phyloP scores from a whole-genome alignment of 23 tunicate genomes.

The Phallusia fumigata region DNA sequence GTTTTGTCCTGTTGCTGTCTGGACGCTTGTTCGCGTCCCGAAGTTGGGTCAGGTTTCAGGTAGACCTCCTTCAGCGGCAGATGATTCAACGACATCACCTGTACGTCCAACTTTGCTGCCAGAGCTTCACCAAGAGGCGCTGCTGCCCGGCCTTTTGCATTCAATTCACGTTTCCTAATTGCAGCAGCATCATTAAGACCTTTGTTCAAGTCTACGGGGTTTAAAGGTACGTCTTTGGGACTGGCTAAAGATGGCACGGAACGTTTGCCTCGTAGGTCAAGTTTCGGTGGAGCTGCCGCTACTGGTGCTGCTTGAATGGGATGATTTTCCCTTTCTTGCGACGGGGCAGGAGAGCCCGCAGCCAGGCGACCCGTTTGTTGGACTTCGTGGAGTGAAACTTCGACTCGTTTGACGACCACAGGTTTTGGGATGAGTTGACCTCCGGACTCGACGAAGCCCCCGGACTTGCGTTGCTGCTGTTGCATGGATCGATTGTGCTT shows the following conservation, averaged over 20 bases:
- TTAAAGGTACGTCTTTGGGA: slow-evolving; percentile 35
- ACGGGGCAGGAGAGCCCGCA: slow-evolving; percentile 14
- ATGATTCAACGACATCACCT: slow-evolving; percentile 33
- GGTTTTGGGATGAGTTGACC: slow-evolving; percentile 31
- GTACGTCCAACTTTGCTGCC: slow-evolving; percentile 16
- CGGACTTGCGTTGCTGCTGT: neutral
- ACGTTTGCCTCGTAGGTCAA: neutral
- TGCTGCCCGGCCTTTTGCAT: slow-evolving; percentile 9
- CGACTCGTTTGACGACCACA: slow-evolving; percentile 43
- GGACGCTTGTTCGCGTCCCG: slow-evolving; percentile 35
- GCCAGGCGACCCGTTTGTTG: slow-evolving; percentile 18
- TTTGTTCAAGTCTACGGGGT: slow-evolving; percentile 65
- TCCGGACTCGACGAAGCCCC: neutral
- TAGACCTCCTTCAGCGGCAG: slow-evolving; percentile 73
- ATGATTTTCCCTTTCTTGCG: slow-evolving; percentile 36
- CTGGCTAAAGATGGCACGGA: neutral
- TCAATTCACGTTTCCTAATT: slow-evolving; percentile 19
- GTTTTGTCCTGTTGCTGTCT: slow-evolving; percentile 76
- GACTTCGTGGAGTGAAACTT: slow-evolving; percentile 61
- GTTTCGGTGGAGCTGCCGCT: neutral
- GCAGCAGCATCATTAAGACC: slow-evolving; percentile 66
- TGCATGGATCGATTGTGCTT: slow-evolving; percentile 42
- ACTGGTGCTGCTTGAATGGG: slow-evolving; percentile 17
- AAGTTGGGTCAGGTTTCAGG: slow-evolving; percentile 50
- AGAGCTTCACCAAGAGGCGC: slow-evolving; percentile 35